phyloP scores from a whole-genome alignment of 2,113 vertebrate genomes.

The Patagioenas fasciata region DNA sequence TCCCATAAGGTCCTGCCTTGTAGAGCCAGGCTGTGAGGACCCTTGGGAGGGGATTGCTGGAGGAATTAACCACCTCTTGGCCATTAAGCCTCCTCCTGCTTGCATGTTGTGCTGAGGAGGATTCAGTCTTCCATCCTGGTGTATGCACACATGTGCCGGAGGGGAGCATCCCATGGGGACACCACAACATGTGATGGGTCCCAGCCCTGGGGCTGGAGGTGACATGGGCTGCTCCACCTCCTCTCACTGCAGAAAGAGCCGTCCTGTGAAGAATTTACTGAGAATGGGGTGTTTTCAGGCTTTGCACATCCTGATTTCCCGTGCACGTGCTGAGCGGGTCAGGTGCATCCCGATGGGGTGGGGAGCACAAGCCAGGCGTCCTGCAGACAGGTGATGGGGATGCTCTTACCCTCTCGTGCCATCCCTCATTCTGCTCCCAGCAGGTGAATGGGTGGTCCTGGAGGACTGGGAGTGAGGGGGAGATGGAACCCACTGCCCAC shows the following conservation, averaged over 20 bases:
- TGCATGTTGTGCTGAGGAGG: not conserved
- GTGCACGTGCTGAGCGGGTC: accelerated
- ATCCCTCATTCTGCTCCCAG: not conserved
- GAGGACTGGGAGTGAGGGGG: not conserved
- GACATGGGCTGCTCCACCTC: not conserved
- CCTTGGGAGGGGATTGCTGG: not conserved
- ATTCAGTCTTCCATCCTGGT: not conserved
- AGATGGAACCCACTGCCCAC: not conserved
- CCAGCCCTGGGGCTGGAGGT: accelerated
- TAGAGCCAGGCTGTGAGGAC: not conserved
- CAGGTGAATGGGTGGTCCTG: not conserved
- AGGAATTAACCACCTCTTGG: not conserved
- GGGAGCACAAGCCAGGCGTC: not conserved
- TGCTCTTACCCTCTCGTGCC: not conserved
- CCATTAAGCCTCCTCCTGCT: not conserved
- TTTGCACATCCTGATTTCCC: not conserved
- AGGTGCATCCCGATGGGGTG: accelerated
- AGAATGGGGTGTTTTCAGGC: not conserved
- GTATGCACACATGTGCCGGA: accelerated
- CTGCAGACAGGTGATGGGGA: accelerated
- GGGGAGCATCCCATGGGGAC: not conserved
- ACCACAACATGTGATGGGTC: accelerated
- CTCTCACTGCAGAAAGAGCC: not conserved
- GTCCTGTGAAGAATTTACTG: too few species aligned
- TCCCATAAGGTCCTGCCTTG: not conserved